Percentiles rank a stretch among this genome's conserved stretches.
These are phyloP conservation scores for Paraplagusia blochii DNA, from an alignment of 2,113 vertebrate species.

Conservation along the genomic window DNA sequence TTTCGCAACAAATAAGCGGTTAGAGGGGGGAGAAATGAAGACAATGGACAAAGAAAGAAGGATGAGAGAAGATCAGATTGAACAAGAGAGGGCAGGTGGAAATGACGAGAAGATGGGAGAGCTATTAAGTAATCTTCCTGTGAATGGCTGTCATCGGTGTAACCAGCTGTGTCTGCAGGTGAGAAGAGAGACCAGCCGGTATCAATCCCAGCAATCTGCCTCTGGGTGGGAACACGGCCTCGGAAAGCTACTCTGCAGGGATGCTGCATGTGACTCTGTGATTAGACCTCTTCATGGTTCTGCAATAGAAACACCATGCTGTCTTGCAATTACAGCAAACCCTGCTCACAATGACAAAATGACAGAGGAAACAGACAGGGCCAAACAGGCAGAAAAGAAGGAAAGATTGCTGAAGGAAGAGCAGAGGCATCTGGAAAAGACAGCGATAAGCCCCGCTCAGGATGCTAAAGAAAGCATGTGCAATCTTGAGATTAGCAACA, in stretches of 20 bases:
- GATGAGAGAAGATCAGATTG: constrained; percentile 52
- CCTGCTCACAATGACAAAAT: constrained; percentile 28
- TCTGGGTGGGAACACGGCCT: constrained; percentile 55
- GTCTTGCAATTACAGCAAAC: constrained; percentile 55
- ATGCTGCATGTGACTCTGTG: constrained; percentile 50
- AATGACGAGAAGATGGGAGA: constrained; percentile 53
- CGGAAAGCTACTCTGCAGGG: constrained; percentile 60
- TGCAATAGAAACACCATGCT: constrained; percentile 46
- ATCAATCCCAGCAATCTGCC: constrained; percentile 68
- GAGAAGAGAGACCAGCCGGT: constrained; percentile 54
- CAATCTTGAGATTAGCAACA: constrained; percentile 41
- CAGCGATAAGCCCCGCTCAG: constrained; percentile 29
- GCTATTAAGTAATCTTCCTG: constrained; percentile 70
- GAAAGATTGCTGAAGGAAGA: constrained; percentile 13
- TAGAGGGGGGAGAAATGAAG: constrained; percentile 43
- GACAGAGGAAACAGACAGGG: constrained; percentile 27
- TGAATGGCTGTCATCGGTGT: constrained; percentile 66
- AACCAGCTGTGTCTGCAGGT: constrained; percentile 71
- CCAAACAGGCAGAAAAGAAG: constrained; percentile 8
- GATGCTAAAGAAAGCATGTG: constrained; percentile 30
- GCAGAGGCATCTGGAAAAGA: constrained; percentile 28
- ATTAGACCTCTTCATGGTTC: constrained; percentile 57
- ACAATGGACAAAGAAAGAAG: constrained; percentile 32
- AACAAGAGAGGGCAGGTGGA: constrained; percentile 49
- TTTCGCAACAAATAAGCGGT: constrained; percentile 42